phyloP scores from a whole-genome alignment of 2,888 invertebrate species.

The Diloba caeruleocephala region DNA sequence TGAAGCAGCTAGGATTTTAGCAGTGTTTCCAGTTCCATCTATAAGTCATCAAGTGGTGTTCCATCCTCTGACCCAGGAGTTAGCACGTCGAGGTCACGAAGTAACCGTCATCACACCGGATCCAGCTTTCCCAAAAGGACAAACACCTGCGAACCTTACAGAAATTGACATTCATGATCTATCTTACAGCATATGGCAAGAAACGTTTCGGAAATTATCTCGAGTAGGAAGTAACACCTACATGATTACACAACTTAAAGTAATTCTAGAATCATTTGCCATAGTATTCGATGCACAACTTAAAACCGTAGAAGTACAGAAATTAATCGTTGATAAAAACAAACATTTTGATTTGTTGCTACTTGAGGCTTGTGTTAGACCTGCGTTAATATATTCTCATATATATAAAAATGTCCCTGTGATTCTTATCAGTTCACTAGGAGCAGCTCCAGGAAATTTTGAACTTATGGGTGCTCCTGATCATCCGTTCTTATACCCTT shows the following conservation, averaged over 20 bases:
- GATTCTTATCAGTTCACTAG: conserved; percentile 64
- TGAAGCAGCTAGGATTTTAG: no score
- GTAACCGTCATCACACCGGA: conserved; percentile 72
- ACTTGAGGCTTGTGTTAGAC: conserved; percentile 51
- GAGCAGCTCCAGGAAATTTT: conserved; percentile 32
- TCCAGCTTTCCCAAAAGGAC: conserved; percentile 57
- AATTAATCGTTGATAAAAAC: conserved; percentile 52
- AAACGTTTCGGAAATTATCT: conserved; percentile 7
- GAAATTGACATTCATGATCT: conserved; percentile 72
- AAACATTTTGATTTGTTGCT: conserved; percentile 62
- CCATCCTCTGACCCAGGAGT: conserved; percentile 64
- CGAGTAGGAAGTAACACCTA: conserved; percentile 26
- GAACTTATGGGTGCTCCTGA: conserved; percentile 47
- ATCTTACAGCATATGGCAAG: conserved; percentile 54
- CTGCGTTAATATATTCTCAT: conserved; percentile 48
- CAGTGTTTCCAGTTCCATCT: no score
- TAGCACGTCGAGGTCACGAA: conserved; percentile 75
- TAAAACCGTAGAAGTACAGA: conserved; percentile 46
- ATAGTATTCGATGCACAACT: conserved; percentile 46
- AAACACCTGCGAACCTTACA: conserved; percentile 62
- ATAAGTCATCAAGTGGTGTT: no score
- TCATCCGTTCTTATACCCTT: conserved; percentile 63
- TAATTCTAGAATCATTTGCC: no score
- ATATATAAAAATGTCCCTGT: conserved; percentile 53
- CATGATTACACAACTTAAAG: conserved; percentile 21